A percentile compares a stretch with the other conserved stretches of the same genome.
These are phyloP conservation scores for Fregetta grallaria DNA, from an alignment of 2,113 vertebrate species.

Conservation along the genomic window DNA sequence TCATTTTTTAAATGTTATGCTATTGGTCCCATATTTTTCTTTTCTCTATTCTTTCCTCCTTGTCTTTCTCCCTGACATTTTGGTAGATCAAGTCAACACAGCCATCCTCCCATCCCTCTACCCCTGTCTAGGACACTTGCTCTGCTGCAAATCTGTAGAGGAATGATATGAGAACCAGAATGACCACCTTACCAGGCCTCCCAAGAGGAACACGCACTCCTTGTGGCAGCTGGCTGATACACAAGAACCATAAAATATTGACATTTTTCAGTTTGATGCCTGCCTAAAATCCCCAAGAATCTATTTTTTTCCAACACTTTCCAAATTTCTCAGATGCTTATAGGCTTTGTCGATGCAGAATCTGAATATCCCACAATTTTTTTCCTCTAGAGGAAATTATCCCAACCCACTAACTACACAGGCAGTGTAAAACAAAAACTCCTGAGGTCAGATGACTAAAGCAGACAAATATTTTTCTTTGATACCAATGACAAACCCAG, in stretches of 20 bases:
- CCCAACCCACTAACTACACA: neutral
- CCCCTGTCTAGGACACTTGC: neutral
- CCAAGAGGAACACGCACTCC: neutral
- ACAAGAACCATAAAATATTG: neutral
- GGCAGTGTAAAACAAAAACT: neutral
- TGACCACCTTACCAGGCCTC: neutral
- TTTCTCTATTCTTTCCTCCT: neutral
- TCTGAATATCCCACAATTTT: neutral
- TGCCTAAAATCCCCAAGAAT: neutral
- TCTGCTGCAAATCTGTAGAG: neutral
- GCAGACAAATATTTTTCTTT: slow-evolving; percentile 46
- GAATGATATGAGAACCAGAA: neutral
- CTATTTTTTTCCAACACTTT: neutral
- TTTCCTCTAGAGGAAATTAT: neutral
- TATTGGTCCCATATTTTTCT: neutral
- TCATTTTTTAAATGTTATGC: neutral
- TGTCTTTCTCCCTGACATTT: neutral
- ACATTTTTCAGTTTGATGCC: neutral
- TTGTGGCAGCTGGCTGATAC: neutral
- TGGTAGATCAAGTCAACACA: neutral
- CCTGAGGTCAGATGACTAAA: slow-evolving; percentile 29
- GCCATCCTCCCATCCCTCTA: neutral
- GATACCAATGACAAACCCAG: neutral
- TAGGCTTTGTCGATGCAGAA: neutral
- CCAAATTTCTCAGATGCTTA: neutral